Percentiles rank a stretch among this genome's conserved stretches.
phyloP scores from a whole-genome alignment of 2,888 invertebrate genomes.

The Atrina japonica region DNA sequence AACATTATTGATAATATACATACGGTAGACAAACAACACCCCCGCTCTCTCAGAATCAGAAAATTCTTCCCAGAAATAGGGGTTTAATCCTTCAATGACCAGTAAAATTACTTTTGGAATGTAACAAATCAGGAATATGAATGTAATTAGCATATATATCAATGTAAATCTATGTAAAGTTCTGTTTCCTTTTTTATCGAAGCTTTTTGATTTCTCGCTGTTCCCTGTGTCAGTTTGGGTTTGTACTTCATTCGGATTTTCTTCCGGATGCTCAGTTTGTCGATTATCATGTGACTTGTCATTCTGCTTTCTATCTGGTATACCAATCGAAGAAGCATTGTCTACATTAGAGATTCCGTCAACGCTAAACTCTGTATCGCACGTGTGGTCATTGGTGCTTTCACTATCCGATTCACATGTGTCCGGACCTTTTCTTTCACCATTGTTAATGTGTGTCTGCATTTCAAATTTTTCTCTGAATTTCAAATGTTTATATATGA shows the following conservation, averaged over 20 bases:
- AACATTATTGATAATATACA: slow-evolving; percentile 36
- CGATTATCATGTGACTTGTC: too few species aligned
- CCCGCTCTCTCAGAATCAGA: slow-evolving; percentile 18
- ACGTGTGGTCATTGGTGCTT: too few species aligned
- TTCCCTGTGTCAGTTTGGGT: too few species aligned
- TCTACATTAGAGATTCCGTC: too few species aligned
- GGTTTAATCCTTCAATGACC: slow-evolving; percentile 18
- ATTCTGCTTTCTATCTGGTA: too few species aligned
- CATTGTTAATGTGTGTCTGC: too few species aligned
- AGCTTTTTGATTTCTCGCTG: too few species aligned
- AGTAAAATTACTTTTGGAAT: slow-evolving; percentile 30
- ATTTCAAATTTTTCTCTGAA: neutral
- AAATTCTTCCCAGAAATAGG: slow-evolving; percentile 29
- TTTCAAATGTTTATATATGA: slow-evolving; percentile 5
- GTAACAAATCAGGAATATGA: slow-evolving; percentile 31
- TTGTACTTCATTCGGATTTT: neutral
- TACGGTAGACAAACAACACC: slow-evolving; percentile 28
- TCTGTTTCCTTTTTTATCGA: neutral
- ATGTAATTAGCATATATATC: slow-evolving; percentile 31
- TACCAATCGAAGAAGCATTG: too few species aligned
- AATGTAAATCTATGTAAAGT: slow-evolving; percentile 21
- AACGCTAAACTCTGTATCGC: too few species aligned
- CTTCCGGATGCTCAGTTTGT: too few species aligned
- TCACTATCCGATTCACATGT: too few species aligned
- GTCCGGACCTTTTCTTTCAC: too few species aligned